Evolutionary conservation across 2,113 vertebrate genomes (phyloP).

Genomic region (Paramisgurnus dabryanus): DNA sequence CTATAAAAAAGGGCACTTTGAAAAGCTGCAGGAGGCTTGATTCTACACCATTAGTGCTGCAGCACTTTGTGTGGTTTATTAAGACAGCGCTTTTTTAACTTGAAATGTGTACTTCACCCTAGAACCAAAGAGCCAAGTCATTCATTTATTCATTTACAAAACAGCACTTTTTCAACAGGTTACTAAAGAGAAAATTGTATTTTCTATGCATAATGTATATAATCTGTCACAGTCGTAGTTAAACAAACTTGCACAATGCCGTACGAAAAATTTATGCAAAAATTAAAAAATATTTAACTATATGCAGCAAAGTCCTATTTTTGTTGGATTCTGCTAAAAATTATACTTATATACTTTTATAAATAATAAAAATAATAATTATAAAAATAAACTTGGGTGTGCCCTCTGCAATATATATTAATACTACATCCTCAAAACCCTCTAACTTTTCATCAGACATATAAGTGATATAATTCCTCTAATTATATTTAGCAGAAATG

Average conservation of each 20-base stretch:
- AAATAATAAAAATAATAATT: neutral
- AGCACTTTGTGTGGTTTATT: slow-evolving; percentile 53
- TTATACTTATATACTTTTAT: too few species aligned
- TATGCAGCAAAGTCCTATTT: neutral
- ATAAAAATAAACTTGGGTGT: neutral
- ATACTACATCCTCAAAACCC: neutral
- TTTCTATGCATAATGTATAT: neutral
- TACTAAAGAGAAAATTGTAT: neutral
- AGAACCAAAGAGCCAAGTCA: neutral
- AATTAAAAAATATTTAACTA: neutral
- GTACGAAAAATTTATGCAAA: neutral
- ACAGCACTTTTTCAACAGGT: slow-evolving; percentile 10
- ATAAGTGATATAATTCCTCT: neutral
- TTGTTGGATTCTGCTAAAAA: neutral
- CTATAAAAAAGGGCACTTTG: slow-evolving; percentile 77
- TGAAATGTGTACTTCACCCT: slow-evolving; percentile 47
- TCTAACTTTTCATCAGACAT: neutral
- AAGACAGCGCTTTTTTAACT: slow-evolving; percentile 54
- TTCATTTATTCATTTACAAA: slow-evolving; percentile 19
- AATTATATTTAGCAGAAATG: slow-evolving; percentile 53
- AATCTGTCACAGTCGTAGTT: too few species aligned
- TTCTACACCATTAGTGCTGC: slow-evolving; percentile 60
- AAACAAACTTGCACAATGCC: neutral
- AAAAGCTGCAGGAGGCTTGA: slow-evolving; percentile 68
- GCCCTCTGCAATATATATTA: neutral